phyloP scores from a whole-genome alignment of 1,140 invertebrate genomes.

The Camponotus floridanus region DNA sequence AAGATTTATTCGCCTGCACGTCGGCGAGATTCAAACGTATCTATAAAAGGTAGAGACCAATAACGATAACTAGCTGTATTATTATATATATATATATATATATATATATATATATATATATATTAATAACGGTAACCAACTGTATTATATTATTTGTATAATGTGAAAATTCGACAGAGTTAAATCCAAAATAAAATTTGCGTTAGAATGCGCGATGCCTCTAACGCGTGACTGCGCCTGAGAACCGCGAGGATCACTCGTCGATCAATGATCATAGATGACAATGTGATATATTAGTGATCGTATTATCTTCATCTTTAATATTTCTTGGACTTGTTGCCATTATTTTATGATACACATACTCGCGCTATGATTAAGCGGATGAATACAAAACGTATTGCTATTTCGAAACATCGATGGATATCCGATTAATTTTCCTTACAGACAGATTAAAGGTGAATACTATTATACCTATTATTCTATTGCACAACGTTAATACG shows the following conservation, averaged over 20 bases:
- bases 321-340: constrained; percentile 41
- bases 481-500: constrained; percentile 14
- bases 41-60: constrained; percentile 44
- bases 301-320: constrained; percentile 56
- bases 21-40: constrained; percentile 13
- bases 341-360: constrained; percentile 43
- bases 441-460: constrained; percentile 47
- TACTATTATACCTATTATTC: constrained; percentile 20
- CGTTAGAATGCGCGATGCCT: background rate
- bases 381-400: constrained; percentile 45
- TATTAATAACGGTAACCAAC: constrained; percentile 23
- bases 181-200: constrained; percentile 28
- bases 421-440: constrained; percentile 45
- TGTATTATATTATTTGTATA: constrained; percentile 29
- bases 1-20: constrained; percentile 41
- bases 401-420: constrained; percentile 39
- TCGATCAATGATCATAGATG: constrained; percentile 56
- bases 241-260: constrained; percentile 43
- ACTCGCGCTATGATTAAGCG: constrained; percentile 37
- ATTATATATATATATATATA: too few relatives aligned
- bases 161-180: constrained; percentile 43
- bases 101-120: too few relatives aligned
- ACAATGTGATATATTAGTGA: constrained; percentile 55
- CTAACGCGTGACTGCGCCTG: constrained; percentile 1
- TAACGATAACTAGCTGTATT: background rate